Conservation (phyloP, 2,113 vertebrate species). For the Peromyscus leucopus region DNA sequence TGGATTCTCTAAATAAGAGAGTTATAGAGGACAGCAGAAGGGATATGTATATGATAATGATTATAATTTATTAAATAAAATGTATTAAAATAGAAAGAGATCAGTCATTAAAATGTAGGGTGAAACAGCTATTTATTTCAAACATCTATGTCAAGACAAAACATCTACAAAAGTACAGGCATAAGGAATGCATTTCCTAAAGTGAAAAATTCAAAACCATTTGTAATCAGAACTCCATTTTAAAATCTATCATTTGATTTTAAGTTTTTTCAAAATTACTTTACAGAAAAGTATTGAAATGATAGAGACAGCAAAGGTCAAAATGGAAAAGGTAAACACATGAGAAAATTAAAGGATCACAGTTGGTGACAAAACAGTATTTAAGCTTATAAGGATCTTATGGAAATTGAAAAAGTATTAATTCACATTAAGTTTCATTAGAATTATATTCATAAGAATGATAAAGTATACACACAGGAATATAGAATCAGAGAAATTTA, state of each 20-base stretch:
- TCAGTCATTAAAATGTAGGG: not conserved
- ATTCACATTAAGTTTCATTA: not conserved
- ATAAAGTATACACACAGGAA: not conserved
- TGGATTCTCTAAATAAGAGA: not conserved
- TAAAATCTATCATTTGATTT: not conserved
- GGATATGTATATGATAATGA: not conserved
- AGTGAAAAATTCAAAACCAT: not conserved
- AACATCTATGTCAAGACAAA: not conserved
- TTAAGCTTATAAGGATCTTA: not conserved
- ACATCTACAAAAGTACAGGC: not conserved
- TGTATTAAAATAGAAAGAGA: not conserved
- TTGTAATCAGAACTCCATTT: not conserved
- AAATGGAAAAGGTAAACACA: not conserved
- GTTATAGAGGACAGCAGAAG: not conserved
- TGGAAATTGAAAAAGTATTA: not conserved
- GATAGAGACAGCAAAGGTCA: too few species aligned
- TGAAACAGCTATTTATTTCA: not conserved
- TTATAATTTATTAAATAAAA: not conserved
- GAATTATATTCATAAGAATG: not conserved
- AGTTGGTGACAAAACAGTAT: not conserved
- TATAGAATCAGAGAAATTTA: not conserved
- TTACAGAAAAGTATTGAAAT: not conserved
- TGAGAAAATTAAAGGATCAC: not conserved
- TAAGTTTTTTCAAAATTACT: not conserved
- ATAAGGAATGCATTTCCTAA: not conserved